Evolutionary conservation across 2,888 invertebrate species (phyloP), one percentile per base, ranked within the genome.

Genomic region (Muschampia plurimacula): DNA sequence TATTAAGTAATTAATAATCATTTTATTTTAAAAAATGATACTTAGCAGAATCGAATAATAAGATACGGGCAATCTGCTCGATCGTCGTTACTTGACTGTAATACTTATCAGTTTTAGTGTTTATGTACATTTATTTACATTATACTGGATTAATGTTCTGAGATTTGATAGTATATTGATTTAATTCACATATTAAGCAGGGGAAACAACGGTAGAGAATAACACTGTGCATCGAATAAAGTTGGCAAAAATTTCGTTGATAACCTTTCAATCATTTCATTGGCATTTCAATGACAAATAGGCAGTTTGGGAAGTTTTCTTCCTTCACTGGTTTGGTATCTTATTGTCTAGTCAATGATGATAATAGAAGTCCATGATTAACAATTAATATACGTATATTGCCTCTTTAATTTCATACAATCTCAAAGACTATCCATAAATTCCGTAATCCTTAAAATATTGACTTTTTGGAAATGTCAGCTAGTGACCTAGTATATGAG

Each of bases 1-100:
- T 57, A 72, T 57, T n/a, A 44, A 52, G n/a, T 67, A 67, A 36
- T 44, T 67, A 44, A 41, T 9, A 22, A 44, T 63, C 72, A 72
- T 74, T 13, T 52, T 72, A 13, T 22, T 44, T 44, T 1, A 44
- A 10, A 10, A 10, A 10, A 10, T 10, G 9, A 44, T 44, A 44
- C 9, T 44, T 44, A 44, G 10, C 9, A 44, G 2, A 44, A 44
- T 12, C 7, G 10, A 4, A 46, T 2, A 2, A 15, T 15, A 39
- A 12, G 12, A 12, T 1, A n/a, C 39, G 15, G 4, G 39, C 13
- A 59, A 4, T 36, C 59, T n/a, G 49, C 2, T 49, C 66, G 46
- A 13, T 36, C 1, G 65, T 65, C 36, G 32, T 46, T 22, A 59
- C 46, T 2, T 13, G 44, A 52, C 52, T 52, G n/a, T 15, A 0